Base-by-base conservation (phyloP, 2,888 invertebrate genomes). In the Parnassius mnemosyne region DNA sequence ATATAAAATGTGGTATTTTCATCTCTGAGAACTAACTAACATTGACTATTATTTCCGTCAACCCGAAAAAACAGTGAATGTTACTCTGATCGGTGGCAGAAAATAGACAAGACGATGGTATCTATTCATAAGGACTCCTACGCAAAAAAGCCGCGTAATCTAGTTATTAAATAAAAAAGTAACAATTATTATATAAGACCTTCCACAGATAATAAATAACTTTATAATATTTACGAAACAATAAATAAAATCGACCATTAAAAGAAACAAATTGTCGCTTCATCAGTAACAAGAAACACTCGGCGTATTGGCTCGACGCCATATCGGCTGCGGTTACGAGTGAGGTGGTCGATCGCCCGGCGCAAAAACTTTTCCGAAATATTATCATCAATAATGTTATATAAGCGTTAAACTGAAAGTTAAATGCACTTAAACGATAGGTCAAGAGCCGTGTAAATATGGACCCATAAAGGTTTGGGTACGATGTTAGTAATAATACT, bases 351-450 rank as follows among this genome's bases (percentile, higher is more conserved):
- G 42, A 57, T 43, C 11, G 25, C 50, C 3, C 50, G 43, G 34
- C 9, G 12, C 57, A 50, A 57, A 42, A 51, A 42, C 50, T 50
- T 43, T 20, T 9, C 57, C 51, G 34, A 50, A 57, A 57, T 43
- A 43, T 57, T 57, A 57, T 20, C 57, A 51, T 43, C 20, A n/a
- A 61, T 65, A 64, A 65, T 55, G 58, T 69, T 66, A 64, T 61
- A 65, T 66, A 65, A 68, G 56, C 43, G 58, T 61, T 51, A 68
- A 66, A 67, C 65, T 59, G 62, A 66, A 66, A 65, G 53, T 57
- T 60, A 51, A 65, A 57, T 56, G 52, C 49, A n/a, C 57, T 59
- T 65, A 47, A 47, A 56, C 57, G 65, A 60, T 20, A 43, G 58
- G 65, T 64, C 60, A 63, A 66, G 43, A 59, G 65, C 61, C 65